phyloP scores from a whole-genome alignment of 2,113 vertebrate genomes.

The Ornithorhynchus anatinus region DNA sequence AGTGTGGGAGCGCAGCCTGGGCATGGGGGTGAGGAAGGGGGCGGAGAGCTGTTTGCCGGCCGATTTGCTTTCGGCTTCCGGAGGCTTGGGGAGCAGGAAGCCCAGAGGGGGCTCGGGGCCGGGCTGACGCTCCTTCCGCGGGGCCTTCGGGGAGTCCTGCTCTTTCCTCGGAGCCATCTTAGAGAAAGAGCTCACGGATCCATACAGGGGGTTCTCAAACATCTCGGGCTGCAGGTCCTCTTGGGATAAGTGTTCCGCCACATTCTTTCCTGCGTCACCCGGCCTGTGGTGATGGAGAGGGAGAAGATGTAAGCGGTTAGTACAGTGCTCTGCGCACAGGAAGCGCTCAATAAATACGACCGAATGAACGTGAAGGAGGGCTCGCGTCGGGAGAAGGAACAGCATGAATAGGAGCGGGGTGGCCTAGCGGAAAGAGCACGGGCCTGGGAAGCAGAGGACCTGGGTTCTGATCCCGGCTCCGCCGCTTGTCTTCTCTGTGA shows the following conservation, averaged over 20 bases:
- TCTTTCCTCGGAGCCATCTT: constrained; percentile 70
- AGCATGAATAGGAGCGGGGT: no score
- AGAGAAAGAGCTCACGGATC: constrained; percentile 71
- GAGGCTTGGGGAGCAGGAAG: constrained; percentile 64
- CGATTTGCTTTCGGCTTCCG: constrained; percentile 73
- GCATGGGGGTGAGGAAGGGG: constrained; percentile 72
- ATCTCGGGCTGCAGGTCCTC: constrained; percentile 82
- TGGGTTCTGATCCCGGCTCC: no score
- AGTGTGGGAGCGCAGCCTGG: constrained; percentile 85
- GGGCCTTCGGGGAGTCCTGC: constrained; percentile 67
- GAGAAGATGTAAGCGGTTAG: not conserved
- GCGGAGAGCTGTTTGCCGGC: constrained; percentile 46
- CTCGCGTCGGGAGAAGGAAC: no score
- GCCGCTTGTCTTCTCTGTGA: no score
- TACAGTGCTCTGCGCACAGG: no score
- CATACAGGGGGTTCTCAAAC: constrained; percentile 96
- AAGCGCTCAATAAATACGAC: no score
- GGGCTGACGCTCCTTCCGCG: constrained; percentile 69
- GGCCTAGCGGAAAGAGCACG: no score
- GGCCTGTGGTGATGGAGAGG: constrained; percentile 27
- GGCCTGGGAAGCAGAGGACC: no score
- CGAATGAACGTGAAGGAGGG: no score
- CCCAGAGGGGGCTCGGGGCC: constrained; percentile 61
- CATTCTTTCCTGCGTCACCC: constrained; percentile 51
- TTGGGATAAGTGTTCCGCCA: constrained; percentile 28